Evolutionary conservation across 2,888 invertebrate species (phyloP).

Genomic region (Spisula subtruncata): DNA sequence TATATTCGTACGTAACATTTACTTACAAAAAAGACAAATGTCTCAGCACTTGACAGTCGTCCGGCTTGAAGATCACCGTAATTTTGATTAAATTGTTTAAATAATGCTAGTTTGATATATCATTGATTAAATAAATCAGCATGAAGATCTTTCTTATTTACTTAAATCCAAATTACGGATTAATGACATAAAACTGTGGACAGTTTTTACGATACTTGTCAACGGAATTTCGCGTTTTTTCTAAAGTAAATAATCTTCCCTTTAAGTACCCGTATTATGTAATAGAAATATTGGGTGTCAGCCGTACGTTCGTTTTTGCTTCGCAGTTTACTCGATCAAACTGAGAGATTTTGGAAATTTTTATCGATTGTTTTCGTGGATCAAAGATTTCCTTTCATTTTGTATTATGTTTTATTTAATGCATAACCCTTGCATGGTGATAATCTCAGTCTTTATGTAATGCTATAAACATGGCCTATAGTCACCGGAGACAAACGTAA

Average conservation of each 20-base stretch:
- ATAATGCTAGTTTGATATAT: conserved; percentile 54
- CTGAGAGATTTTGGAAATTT: neutral
- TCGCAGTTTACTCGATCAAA: neutral
- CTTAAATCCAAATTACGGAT: conserved; percentile 52
- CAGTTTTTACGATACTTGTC: neutral
- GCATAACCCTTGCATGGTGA: neutral
- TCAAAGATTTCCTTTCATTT: neutral
- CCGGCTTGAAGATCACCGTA: neutral
- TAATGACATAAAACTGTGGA: conserved; percentile 8
- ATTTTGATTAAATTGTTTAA: conserved; percentile 25
- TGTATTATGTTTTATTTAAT: too few species aligned
- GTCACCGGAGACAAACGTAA: too few species aligned
- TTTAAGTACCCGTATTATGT: neutral
- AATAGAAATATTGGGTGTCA: neutral
- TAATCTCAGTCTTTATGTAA: too few species aligned
- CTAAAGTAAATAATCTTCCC: neutral
- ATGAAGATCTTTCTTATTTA: conserved; percentile 44
- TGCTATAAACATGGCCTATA: too few species aligned
- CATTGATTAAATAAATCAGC: conserved; percentile 56
- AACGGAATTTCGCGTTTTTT: neutral
- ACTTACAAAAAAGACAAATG: conserved; percentile 12
- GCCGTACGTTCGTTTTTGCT: neutral
- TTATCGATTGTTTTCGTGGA: neutral
- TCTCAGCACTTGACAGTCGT: neutral
- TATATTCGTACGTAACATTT: too few species aligned